These are phyloP conservation scores for Sebastes itinus DNA, from an alignment of 2,797 vertebrate species.

Conservation along the genomic window DNA sequence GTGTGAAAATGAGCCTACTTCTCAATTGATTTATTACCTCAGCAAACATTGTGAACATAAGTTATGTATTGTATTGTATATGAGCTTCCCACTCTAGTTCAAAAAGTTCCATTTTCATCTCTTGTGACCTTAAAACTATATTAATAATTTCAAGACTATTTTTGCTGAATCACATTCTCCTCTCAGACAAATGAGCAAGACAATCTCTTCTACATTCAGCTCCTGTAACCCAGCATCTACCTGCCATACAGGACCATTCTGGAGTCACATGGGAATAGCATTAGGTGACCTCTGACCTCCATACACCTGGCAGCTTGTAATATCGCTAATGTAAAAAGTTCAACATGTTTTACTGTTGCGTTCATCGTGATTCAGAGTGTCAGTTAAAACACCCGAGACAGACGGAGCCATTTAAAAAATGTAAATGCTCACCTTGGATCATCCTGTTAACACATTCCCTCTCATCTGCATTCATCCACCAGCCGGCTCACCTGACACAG, in stretches of 20 bases:
- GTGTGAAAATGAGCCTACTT: too few relatives aligned
- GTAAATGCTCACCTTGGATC: conserved; percentile 55
- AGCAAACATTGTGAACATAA: too few relatives aligned
- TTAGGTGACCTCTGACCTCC: conserved; percentile 39
- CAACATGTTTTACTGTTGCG: conserved; percentile 37
- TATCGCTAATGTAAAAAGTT: conserved; percentile 19
- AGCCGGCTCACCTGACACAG: conserved; percentile 41
- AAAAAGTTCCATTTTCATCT: neutral
- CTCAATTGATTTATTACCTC: too few relatives aligned
- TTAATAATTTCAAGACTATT: neutral
- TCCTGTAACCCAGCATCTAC: neutral
- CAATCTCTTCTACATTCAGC: neutral
- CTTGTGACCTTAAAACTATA: neutral
- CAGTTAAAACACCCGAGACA: conserved; percentile 44
- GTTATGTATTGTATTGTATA: too few relatives aligned
- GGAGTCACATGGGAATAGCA: neutral
- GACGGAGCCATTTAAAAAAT: conserved; percentile 52
- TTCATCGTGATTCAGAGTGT: conserved; percentile 11
- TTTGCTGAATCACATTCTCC: neutral
- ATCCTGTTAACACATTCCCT: conserved; percentile 37
- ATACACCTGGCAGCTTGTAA: conserved; percentile 29
- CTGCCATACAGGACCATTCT: neutral
- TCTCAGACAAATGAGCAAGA: neutral
- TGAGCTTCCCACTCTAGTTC: neutral
- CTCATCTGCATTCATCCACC: conserved; percentile 58